Evolutionary conservation across 2,888 invertebrate genomes (phyloP).

Genomic region (Brenthis ino): DNA sequence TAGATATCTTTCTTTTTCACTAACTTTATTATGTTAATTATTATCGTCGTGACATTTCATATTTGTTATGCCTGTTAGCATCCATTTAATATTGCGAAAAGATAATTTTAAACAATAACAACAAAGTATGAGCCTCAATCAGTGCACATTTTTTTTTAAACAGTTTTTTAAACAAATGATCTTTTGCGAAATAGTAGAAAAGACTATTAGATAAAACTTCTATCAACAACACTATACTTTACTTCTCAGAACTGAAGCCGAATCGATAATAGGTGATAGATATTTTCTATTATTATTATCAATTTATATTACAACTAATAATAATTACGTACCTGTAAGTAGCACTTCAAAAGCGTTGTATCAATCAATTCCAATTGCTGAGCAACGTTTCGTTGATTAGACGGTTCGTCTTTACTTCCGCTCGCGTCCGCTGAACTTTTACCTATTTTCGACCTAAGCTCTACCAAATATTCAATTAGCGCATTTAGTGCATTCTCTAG

Average conservation of each 20-base stretch:
- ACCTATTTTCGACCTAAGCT: conserved; percentile 84
- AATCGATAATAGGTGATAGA: conserved; percentile 1
- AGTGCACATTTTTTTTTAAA: no score
- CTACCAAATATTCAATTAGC: conserved; percentile 93
- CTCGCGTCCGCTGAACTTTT: conserved; percentile 55
- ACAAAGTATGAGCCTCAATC: no score
- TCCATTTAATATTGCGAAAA: no score
- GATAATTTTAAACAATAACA: no score
- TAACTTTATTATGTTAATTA: no score
- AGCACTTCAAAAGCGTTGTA: conserved; percentile 98
- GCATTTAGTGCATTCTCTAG: conserved; percentile 93
- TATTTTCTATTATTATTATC: conserved; percentile 10
- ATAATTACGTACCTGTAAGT: conserved; percentile 88
- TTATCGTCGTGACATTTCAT: no score
- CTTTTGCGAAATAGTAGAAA: no score
- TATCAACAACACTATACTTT: not conserved
- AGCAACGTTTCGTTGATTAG: conserved; percentile 58
- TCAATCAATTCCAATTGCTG: conserved; percentile 93
- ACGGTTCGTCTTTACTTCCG: conserved; percentile 45
- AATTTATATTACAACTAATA: conserved; percentile 8
- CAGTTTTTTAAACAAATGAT: no score
- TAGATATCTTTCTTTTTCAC: no score
- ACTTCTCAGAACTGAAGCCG: not conserved
- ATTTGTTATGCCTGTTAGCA: no score
- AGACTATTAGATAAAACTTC: no score